Evolutionary conservation across 2,888 invertebrate species (phyloP), one percentile per base, ranked within the genome.

Genomic region (Lagria hirta): DNA sequence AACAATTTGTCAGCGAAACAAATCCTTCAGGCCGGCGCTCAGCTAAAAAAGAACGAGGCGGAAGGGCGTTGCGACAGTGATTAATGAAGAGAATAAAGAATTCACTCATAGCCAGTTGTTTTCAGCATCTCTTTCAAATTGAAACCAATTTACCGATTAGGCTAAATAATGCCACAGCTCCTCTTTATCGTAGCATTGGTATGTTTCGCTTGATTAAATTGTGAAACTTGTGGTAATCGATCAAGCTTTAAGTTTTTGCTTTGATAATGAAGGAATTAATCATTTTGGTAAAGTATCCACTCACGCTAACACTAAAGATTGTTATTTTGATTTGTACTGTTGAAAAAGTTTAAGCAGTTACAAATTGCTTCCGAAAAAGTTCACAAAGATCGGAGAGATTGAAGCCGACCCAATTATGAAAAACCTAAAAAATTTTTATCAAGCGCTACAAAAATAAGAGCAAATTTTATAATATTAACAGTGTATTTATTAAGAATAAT

Each of bases 81-180:
- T 63, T 61, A 63, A 63, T 61, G 61, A 55, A 53, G 48, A 49
- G 51, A 57, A 57, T 54, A 55, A 60, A 55, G 60, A 57, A 57
- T 57, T 57, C 56, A 51, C 57, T 55, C 52, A 54, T 55, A 52
- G 47, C 45, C 43, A 43, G 43, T 51, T 49, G 43, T 51, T 48
- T 43, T 49, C 47, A 42, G 35, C 44, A 47, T 43, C 47, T 49
- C 58, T 55, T 54, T 48, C 52, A 51, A 55, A 54, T 52, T 49
- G 51, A 54, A 60, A 57, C 55, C 58, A 60, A 59, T 61, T 60
- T 54, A 48, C 49, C 51, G 54, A 54, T 59, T 59, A 58, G 50
- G 51, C 46, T 50, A 50, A 54, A 52, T 51, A 52, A 42, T 37
- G 41, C 44, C 45, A 29, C 34, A 34, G 6, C 21, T 30, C 36